These are phyloP conservation scores for Acleris cristana DNA, from an alignment of 2,888 invertebrate species.

Conservation along the genomic window DNA sequence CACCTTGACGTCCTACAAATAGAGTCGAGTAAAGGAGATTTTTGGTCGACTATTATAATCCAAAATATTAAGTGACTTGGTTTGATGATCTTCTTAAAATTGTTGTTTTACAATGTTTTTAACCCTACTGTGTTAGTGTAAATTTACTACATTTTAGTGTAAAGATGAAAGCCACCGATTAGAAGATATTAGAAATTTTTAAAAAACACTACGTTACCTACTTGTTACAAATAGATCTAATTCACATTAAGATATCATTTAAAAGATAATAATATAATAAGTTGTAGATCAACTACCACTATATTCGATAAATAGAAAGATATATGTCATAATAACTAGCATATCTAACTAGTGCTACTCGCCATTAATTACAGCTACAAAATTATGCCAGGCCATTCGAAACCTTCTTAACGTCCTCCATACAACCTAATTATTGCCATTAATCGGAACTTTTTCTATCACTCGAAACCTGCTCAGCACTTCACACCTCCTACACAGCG, in stretches of 20 bases:
- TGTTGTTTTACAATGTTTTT: neutral
- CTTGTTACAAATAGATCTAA: slow-evolving; percentile 25
- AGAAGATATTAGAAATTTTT: slow-evolving; percentile 27
- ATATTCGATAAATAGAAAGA: slow-evolving; percentile 38
- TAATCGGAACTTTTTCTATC: slow-evolving; percentile 44
- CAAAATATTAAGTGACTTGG: neutral
- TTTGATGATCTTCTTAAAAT: neutral
- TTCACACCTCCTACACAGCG: slow-evolving; percentile 46
- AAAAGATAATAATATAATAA: slow-evolving; percentile 26
- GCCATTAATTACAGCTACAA: slow-evolving; percentile 17
- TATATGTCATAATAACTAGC: slow-evolving; percentile 26
- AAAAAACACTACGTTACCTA: slow-evolving; percentile 34
- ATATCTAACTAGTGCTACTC: slow-evolving; percentile 4
- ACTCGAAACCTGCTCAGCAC: slow-evolving; percentile 38
- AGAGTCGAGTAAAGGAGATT: too few relatives aligned
- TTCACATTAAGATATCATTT: slow-evolving; percentile 18
- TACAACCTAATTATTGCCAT: slow-evolving; percentile 44
- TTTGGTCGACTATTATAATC: neutral
- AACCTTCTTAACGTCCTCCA: slow-evolving; percentile 38
- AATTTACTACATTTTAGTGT: slow-evolving; percentile 40
- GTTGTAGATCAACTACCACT: slow-evolving; percentile 30
- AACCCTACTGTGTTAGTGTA: slow-evolving; percentile 36
- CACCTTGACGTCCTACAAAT: too few relatives aligned
- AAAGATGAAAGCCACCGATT: slow-evolving; percentile 24
- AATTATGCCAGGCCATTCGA: slow-evolving; percentile 32